A percentile compares a stretch with the other conserved stretches of the same genome.
These are phyloP conservation scores for Cryptotermes secundus DNA, from an alignment of 1,140 invertebrate species.

Conservation along the genomic window DNA sequence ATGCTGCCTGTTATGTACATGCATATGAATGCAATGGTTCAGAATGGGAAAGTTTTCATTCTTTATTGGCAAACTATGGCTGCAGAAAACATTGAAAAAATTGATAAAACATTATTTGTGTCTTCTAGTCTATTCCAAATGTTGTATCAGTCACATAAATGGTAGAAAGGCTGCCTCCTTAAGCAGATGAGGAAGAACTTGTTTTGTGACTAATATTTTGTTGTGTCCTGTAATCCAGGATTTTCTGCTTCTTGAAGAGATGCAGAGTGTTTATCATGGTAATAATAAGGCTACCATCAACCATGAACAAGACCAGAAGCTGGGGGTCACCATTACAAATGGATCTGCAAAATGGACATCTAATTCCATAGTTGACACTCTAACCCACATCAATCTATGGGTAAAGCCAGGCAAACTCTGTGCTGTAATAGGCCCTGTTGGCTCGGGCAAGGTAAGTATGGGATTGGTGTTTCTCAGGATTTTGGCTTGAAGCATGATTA, in stretches of 20 bases:
- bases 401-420: slow-evolving; percentile 54
- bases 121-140: too few relatives aligned
- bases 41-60: too few relatives aligned
- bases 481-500: too few relatives aligned
- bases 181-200: too few relatives aligned
- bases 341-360: slow-evolving; percentile 61
- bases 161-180: too few relatives aligned
- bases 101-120: too few relatives aligned
- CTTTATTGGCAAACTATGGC: too few relatives aligned
- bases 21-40: too few relatives aligned
- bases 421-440: slow-evolving; percentile 64
- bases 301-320: slow-evolving; percentile 35
- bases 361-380: slow-evolving; percentile 39
- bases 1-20: too few relatives aligned
- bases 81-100: too few relatives aligned
- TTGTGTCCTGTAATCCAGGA: slow-evolving; percentile 48
- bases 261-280: background rate
- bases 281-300: background rate
- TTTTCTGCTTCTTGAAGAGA: slow-evolving; percentile 62
- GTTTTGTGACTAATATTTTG: too few relatives aligned
- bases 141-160: too few relatives aligned
- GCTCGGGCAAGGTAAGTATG: slow-evolving; percentile 54
- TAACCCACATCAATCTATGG: slow-evolving; percentile 44
- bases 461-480: background rate
- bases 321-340: slow-evolving; percentile 51